These are phyloP conservation scores for Puma concolor DNA, from an alignment of 2,113 vertebrate genomes.

Conservation along the genomic window DNA sequence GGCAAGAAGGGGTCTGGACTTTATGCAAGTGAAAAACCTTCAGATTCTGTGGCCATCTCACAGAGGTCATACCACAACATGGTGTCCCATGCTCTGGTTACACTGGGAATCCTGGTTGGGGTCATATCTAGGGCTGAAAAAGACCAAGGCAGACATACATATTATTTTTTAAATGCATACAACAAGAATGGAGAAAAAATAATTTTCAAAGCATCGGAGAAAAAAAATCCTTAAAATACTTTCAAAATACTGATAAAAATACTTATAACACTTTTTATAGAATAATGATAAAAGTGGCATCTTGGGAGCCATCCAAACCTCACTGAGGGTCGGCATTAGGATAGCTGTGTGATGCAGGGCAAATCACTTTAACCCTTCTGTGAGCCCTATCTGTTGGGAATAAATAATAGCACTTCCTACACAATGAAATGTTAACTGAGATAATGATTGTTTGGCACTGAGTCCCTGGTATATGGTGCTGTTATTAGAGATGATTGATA, in stretches of 20 bases:
- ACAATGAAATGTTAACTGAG: neutral
- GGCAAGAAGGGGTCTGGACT: neutral
- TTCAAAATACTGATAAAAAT: neutral
- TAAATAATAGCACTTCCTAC: neutral
- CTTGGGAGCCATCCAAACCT: neutral
- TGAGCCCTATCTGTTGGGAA: neutral
- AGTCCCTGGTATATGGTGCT: neutral
- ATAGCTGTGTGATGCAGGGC: neutral
- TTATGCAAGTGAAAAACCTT: neutral
- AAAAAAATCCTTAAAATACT: neutral
- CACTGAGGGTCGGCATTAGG: neutral
- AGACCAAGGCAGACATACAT: neutral
- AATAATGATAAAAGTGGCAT: neutral
- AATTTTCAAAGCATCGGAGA: neutral
- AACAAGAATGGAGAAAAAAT: neutral
- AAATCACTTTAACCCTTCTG: neutral
- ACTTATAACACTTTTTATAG: neutral
- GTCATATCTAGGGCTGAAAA: neutral
- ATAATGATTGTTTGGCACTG: neutral
- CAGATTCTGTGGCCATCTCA: constrained; percentile 30
- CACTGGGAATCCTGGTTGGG: neutral
- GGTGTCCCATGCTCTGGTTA: too few species aligned
- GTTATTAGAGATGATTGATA: neutral
- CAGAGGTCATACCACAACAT: neutral
- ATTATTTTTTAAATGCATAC: neutral